Percentiles rank a stretch among this genome's conserved stretches.
Evolutionary conservation across 2,797 vertebrate species (phyloP).

Genomic region (Brachyalestes nurse): DNA sequence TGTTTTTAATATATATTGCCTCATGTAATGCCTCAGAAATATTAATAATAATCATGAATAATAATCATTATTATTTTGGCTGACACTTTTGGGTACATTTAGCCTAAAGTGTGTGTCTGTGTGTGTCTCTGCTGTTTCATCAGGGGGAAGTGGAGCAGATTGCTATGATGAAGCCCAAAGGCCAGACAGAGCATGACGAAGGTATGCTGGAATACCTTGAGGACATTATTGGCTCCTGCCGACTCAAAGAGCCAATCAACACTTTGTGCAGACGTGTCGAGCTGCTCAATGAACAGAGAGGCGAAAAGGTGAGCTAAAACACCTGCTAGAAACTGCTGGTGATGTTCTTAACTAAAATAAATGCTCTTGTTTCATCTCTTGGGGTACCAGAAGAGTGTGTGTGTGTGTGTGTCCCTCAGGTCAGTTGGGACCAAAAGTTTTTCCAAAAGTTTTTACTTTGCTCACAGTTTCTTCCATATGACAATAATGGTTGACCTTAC

Average conservation of each 20-base stretch:
- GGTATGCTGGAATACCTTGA: conserved; percentile 98
- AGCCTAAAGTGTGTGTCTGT: conserved; percentile 26
- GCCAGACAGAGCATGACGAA: conserved; percentile 93
- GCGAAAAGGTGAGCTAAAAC: conserved; percentile 86
- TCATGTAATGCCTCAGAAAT: too few relatives aligned
- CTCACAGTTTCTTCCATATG: too few relatives aligned
- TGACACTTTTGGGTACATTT: neutral
- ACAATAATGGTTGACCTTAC: too few relatives aligned
- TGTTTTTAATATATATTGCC: too few relatives aligned
- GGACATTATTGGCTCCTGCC: conserved; percentile 93
- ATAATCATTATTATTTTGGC: too few relatives aligned
- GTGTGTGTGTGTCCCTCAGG: too few relatives aligned
- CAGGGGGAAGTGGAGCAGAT: conserved; percentile 99
- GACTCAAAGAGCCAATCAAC: conserved; percentile 91
- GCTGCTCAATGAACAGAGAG: conserved; percentile 90
- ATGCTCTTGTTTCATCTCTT: too few relatives aligned
- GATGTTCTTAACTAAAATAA: neutral
- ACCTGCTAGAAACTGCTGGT: conserved; percentile 15
- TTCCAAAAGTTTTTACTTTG: neutral
- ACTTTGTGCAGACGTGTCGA: conserved; percentile 86
- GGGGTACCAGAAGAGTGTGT: neutral
- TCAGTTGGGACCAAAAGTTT: too few relatives aligned
- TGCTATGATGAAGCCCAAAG: conserved; percentile 98
- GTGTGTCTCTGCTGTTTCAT: conserved; percentile 41
- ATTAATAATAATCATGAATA: neutral